These are phyloP conservation scores for Pseudopipra pipra DNA, from an alignment of 2,113 vertebrate genomes.

Conservation along the genomic window DNA sequence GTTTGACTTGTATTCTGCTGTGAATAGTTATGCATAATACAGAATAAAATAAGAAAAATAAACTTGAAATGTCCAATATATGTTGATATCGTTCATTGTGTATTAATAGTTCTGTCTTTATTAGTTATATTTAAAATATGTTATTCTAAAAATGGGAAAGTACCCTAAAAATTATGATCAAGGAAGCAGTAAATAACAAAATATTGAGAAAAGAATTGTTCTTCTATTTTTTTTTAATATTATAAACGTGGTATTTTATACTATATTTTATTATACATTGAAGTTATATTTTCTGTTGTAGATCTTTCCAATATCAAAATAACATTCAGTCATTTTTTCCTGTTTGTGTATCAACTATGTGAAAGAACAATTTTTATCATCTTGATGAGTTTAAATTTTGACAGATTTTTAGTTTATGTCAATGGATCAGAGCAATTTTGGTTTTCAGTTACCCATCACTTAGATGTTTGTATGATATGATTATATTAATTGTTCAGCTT, in stretches of 20 bases:
- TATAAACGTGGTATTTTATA: not conserved
- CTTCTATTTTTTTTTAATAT: not conserved
- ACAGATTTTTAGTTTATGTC: not conserved
- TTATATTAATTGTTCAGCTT: not conserved
- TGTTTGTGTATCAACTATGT: rapidly evolving
- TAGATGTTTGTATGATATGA: not conserved
- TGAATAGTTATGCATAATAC: not conserved
- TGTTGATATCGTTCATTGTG: not conserved
- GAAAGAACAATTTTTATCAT: not conserved
- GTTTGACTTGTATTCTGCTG: not conserved
- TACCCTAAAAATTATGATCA: not conserved
- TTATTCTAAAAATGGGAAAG: not conserved
- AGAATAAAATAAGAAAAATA: not conserved
- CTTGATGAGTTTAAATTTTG: not conserved
- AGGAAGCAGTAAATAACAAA: not conserved
- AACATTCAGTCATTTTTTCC: not conserved
- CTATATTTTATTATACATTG: not conserved
- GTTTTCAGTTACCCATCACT: not conserved
- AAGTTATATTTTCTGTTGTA: not conserved
- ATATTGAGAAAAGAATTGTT: not conserved
- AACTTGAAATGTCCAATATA: not conserved
- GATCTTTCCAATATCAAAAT: not conserved
- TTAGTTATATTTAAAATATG: not conserved
- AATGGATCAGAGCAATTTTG: not conserved
- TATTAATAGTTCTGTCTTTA: not conserved